phyloP scores from a whole-genome alignment of 2,888 invertebrate species.

The Xestia ashworthii region DNA sequence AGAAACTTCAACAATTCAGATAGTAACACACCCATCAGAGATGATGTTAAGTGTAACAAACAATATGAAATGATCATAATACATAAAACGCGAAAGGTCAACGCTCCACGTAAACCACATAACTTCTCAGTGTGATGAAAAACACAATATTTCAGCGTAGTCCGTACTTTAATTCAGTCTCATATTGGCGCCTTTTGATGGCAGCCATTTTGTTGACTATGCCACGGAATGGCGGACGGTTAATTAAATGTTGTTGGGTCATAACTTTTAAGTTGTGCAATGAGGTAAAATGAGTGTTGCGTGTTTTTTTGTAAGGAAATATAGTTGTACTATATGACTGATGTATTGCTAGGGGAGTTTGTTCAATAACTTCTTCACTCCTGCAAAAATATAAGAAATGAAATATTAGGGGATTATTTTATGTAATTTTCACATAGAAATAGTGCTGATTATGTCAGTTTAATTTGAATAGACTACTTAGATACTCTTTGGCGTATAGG shows the following conservation, averaged over 20 bases:
- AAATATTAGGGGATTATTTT: no score
- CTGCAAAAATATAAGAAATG: no score
- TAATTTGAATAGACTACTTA: not conserved
- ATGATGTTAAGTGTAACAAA: not conserved
- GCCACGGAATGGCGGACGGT: not conserved
- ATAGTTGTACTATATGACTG: not conserved
- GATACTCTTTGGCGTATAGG: not conserved
- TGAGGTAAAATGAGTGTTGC: not conserved
- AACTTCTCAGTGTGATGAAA: constrained; percentile 9
- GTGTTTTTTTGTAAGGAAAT: not conserved
- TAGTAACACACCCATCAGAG: no score
- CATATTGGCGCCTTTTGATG: constrained; percentile 16
- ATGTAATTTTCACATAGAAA: not conserved
- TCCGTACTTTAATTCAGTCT: constrained; percentile 5
- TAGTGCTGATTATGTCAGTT: not conserved
- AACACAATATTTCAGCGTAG: constrained; percentile 4
- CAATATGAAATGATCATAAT: not conserved
- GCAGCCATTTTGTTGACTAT: constrained; percentile 25
- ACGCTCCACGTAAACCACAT: not conserved
- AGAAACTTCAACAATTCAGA: not conserved
- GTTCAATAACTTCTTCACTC: no score
- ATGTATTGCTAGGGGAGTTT: no score
- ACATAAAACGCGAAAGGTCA: not conserved
- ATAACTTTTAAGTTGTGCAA: not conserved
- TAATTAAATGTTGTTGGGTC: not conserved